Percentiles rank a stretch among this genome's conserved stretches.
These are phyloP conservation scores for Halcyon smyrnensis DNA, from an alignment of 2,797 vertebrate species.

Conservation along the genomic window DNA sequence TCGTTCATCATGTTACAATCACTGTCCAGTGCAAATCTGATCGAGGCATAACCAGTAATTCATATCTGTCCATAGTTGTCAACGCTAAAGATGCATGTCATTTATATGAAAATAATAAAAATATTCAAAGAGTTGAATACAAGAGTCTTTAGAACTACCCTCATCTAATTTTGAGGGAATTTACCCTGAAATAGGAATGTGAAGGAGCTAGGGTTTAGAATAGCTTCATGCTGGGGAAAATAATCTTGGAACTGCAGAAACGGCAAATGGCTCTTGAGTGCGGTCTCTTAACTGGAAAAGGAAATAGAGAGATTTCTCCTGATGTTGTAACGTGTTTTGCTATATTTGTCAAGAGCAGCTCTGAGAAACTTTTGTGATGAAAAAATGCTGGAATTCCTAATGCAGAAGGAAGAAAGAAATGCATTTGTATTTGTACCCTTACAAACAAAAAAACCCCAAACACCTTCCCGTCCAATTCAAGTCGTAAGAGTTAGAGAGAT, in stretches of 20 bases:
- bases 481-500: neutral
- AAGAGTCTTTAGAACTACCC: neutral
- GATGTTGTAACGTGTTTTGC: neutral
- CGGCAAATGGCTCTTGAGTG: neutral
- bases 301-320: neutral
- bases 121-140: neutral
- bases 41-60: slow-evolving; percentile 49
- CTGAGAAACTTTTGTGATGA: neutral
- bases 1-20: slow-evolving; percentile 44
- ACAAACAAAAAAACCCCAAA: neutral
- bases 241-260: neutral
- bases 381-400: neutral
- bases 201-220: neutral
- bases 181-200: neutral
- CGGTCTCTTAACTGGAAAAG: neutral
- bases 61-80: neutral
- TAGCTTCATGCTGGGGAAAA: neutral
- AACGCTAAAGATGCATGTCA: neutral
- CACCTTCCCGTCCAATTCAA: neutral
- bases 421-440: neutral
- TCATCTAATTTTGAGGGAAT: neutral
- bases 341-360: neutral
- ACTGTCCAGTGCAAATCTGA: slow-evolving; percentile 26
- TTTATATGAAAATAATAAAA: neutral
- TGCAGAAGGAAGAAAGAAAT: neutral